These are phyloP conservation scores for Zaprionus bogoriensis DNA, from an alignment of 2,888 invertebrate genomes.

Conservation along the genomic window DNA sequence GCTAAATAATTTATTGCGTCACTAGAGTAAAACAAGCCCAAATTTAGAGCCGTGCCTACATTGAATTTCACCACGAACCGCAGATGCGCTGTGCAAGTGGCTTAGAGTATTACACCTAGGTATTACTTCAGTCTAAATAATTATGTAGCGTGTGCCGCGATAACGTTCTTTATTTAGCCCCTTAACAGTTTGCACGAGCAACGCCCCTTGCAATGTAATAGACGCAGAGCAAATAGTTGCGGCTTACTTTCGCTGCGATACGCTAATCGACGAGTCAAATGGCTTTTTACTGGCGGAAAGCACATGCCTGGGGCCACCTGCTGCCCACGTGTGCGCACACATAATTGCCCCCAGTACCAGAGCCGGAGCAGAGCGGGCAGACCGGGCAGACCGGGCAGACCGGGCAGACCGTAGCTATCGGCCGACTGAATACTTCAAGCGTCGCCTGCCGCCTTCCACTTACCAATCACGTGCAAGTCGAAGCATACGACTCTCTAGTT, in stretches of 20 bases:
- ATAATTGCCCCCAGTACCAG: conserved; percentile 6
- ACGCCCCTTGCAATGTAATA: not conserved
- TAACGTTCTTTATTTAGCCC: not conserved
- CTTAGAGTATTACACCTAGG: not conserved
- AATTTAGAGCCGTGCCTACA: no score
- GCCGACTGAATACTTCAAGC: not conserved
- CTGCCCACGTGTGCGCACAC: conserved; percentile 48
- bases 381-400: conserved; percentile 26
- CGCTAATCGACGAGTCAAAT: conserved; percentile 24
- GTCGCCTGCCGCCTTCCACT: conserved; percentile 1
- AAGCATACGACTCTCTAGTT: not conserved
- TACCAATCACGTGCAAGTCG: conserved; percentile 30
- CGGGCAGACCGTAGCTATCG: conserved; percentile 2
- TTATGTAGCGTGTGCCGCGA: not conserved
- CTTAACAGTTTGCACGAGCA: not conserved
- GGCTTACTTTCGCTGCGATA: not conserved
- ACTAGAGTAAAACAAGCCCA: not conserved
- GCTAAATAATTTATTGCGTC: no score
- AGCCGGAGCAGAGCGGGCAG: not conserved
- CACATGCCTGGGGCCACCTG: conserved; percentile 27
- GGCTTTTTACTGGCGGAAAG: no score
- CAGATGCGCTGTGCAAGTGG: not conserved
- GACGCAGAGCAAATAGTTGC: not conserved
- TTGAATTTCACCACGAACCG: not conserved
- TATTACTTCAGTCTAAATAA: not conserved